Percentiles rank a stretch among this genome's conserved stretches.
Evolutionary conservation across 1,140 invertebrate species (phyloP).

Genomic region (Ceratitis capitata): DNA sequence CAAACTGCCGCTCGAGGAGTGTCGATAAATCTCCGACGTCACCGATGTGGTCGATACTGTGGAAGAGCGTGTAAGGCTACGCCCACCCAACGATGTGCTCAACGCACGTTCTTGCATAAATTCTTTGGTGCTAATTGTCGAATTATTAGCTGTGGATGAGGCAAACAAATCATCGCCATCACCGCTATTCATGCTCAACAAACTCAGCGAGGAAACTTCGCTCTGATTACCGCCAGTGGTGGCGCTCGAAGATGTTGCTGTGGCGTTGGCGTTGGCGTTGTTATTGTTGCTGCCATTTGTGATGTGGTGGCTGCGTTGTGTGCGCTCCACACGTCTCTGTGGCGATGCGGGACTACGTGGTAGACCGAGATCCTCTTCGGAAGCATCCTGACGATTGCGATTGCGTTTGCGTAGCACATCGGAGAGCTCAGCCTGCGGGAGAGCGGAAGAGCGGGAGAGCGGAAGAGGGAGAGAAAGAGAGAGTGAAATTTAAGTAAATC

Average conservation of each 20-base stretch:
- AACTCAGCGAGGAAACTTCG: constrained; percentile 59
- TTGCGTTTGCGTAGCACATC: constrained; percentile 61
- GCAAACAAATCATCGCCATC: constrained; percentile 52
- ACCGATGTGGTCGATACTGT: constrained; percentile 34
- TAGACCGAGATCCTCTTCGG: constrained; percentile 62
- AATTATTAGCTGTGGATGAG: constrained; percentile 41
- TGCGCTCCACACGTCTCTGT: constrained; percentile 48
- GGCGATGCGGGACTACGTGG: constrained; percentile 62
- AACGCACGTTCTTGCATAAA: constrained; percentile 26
- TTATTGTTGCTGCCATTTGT: constrained; percentile 39
- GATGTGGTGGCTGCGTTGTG: neutral
- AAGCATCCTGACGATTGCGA: constrained; percentile 61
- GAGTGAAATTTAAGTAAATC: neutral
- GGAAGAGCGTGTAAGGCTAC: constrained; percentile 17
- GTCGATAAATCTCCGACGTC: constrained; percentile 43
- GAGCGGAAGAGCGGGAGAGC: neutral
- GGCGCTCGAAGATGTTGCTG: constrained; percentile 15
- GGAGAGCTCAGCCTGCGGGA: constrained; percentile 61
- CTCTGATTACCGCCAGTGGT: constrained; percentile 44
- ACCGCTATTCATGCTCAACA: constrained; percentile 57
- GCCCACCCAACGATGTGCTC: neutral
- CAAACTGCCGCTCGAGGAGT: constrained; percentile 49
- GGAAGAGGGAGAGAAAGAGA: neutral
- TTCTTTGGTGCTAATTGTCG: constrained; percentile 28
- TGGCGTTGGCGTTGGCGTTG: constrained; percentile 25